phyloP scores from a whole-genome alignment of 2,113 vertebrate genomes.

The Sinosuthora webbiana region DNA sequence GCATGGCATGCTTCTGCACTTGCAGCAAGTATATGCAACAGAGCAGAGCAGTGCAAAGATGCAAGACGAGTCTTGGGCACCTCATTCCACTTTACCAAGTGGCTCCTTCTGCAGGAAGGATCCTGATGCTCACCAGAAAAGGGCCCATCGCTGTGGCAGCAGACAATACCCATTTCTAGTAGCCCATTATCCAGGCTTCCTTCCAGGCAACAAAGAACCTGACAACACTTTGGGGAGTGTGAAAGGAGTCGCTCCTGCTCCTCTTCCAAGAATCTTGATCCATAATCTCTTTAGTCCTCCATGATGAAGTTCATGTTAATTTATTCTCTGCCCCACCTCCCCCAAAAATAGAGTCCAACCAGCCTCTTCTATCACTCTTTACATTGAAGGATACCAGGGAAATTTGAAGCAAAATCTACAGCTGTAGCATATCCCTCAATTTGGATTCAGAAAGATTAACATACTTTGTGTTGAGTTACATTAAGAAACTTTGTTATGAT shows the following conservation, averaged over 20 bases:
- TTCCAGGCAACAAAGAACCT: background rate
- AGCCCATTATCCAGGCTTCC: background rate
- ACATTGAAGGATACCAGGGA: background rate
- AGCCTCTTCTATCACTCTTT: background rate
- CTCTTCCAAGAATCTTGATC: background rate
- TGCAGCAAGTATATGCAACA: background rate
- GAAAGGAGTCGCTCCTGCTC: background rate
- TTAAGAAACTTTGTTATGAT: background rate
- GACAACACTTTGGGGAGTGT: background rate
- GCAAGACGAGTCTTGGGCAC: accelerated
- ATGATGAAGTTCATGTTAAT: background rate
- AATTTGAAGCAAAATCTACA: background rate
- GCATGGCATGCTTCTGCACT: background rate
- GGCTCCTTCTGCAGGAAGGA: background rate
- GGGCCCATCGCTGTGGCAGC: background rate
- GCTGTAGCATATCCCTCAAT: background rate
- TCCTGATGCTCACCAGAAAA: background rate
- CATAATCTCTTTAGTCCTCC: background rate
- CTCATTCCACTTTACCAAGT: background rate
- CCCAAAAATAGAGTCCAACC: background rate
- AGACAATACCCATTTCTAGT: background rate
- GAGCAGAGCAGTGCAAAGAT: background rate
- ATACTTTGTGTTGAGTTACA: background rate
- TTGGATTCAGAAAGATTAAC: background rate
- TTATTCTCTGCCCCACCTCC: background rate